Evolutionary conservation across 2,797 vertebrate species (phyloP).

Genomic region (Coregonus suidteri): DNA sequence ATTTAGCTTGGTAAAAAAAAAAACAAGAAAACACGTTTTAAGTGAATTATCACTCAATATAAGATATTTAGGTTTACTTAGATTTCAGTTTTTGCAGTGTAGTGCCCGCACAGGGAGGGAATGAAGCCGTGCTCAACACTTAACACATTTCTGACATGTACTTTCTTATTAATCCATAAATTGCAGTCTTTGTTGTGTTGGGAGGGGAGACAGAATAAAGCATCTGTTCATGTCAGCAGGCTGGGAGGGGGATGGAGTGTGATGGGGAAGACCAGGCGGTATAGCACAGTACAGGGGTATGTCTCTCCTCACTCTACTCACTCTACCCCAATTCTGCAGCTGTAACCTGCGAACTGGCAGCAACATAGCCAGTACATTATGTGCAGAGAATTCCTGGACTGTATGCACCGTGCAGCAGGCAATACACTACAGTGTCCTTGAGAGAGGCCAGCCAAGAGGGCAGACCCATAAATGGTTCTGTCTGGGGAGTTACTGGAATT

Average conservation of each 20-base stretch:
- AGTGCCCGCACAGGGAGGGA: background rate
- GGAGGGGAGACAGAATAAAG: conserved; percentile 19
- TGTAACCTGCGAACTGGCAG: conserved; percentile 32
- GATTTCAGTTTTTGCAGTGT: no score
- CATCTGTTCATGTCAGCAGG: conserved; percentile 27
- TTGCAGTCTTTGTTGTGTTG: background rate
- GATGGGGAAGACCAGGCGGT: conserved; percentile 28
- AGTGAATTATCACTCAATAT: no score
- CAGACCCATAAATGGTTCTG: background rate
- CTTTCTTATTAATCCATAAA: conserved; percentile 23
- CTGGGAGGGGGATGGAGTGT: conserved; percentile 15
- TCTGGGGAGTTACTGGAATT: background rate
- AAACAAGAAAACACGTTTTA: no score
- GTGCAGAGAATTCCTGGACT: background rate
- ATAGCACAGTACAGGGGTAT: conserved; percentile 7
- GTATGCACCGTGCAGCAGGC: background rate
- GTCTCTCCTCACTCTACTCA: background rate
- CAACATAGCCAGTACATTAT: conserved; percentile 17
- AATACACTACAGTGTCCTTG: background rate
- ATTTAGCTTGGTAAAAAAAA: no score
- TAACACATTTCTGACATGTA: conserved; percentile 16
- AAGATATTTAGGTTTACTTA: no score
- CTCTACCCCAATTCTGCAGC: conserved; percentile 26
- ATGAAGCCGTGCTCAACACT: background rate
- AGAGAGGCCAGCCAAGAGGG: conserved; percentile 11